Evolutionary conservation across 92 coral and sea anemone genomes (phyloP).

Genomic region (Epizoanthus fatuus): DNA sequence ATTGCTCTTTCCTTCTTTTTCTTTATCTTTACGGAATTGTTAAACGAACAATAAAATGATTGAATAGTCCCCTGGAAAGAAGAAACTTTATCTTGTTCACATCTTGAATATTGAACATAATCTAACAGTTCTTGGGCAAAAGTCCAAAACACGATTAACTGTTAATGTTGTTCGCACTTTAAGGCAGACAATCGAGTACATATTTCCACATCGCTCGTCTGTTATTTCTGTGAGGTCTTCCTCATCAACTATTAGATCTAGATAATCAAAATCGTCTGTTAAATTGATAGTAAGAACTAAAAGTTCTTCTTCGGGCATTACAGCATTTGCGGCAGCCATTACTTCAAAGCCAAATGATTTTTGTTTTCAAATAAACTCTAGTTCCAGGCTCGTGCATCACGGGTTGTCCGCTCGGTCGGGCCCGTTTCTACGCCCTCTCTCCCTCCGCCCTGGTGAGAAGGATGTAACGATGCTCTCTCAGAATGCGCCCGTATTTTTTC

Average conservation of each 20-base stretch:
- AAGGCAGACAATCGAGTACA: background rate
- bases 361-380: too few species aligned
- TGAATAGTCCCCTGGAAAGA: background rate
- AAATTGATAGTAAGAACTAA: slow-evolving; percentile 10
- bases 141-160: too few species aligned
- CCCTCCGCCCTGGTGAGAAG: too few species aligned
- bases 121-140: background rate
- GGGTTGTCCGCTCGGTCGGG: too few species aligned
- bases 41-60: background rate
- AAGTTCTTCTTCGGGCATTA: slow-evolving; percentile 13
- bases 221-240: background rate
- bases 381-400: too few species aligned
- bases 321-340: too few species aligned
- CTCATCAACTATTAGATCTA: background rate
- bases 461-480: too few species aligned
- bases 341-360: too few species aligned
- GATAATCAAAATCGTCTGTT: background rate
- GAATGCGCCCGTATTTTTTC: too few species aligned
- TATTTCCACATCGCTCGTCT: background rate
- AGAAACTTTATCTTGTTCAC: background rate
- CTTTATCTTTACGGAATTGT: background rate
- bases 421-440: too few species aligned
- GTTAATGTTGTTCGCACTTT: background rate
- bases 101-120: background rate
- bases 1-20: background rate